Percentiles rank a stretch among this genome's conserved stretches.
phyloP scores from a whole-genome alignment of 2,888 invertebrate species.

The Ditula angustiorana region DNA sequence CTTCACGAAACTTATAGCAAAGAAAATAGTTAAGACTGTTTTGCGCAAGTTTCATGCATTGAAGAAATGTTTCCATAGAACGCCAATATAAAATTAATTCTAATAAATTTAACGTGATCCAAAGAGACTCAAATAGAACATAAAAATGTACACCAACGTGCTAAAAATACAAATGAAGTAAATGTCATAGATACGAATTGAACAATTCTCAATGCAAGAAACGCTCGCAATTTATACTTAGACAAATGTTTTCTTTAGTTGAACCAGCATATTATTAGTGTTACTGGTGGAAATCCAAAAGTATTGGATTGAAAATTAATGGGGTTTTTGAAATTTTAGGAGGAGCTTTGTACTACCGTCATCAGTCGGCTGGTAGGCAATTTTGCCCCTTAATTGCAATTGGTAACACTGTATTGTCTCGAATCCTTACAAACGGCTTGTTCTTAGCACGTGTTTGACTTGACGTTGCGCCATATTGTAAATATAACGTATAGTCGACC shows the following conservation, averaged over 20 bases:
- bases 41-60: no score
- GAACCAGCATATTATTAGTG: not conserved
- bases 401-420: conserved; percentile 35
- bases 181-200: not conserved
- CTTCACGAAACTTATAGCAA: no score
- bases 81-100: no score
- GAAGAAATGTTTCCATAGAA: no score
- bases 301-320: conserved; percentile 19
- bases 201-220: not conserved
- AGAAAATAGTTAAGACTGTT: no score
- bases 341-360: conserved; percentile 79
- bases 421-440: conserved; percentile 30
- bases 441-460: conserved; percentile 5
- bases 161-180: no score
- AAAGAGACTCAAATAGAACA: no score
- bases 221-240: not conserved
- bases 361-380: conserved; percentile 68
- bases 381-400: conserved; percentile 25
- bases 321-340: conserved; percentile 71
- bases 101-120: no score
- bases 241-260: not conserved
- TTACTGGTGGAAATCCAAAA: conserved; percentile 32
- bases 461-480: conserved; percentile 9
- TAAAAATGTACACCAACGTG: no score
- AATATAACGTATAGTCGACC: no score